Base-by-base conservation (phyloP, 2,888 invertebrate species). In the Uloborus plumipes region DNA sequence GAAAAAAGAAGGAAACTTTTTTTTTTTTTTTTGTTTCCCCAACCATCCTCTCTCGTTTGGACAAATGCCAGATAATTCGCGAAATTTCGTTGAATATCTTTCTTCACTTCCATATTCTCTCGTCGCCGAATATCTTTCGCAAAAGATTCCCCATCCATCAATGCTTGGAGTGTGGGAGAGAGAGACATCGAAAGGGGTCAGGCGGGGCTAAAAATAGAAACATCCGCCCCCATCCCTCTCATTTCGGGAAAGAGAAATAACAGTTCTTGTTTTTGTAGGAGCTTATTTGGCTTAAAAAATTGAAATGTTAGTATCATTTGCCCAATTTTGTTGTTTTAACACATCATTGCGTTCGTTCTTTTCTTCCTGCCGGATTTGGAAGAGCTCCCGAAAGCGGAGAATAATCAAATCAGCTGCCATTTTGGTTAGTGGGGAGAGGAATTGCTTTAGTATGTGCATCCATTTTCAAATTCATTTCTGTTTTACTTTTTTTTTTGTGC, bases 101-200 rank as follows among this genome's bases (percentile, higher is more conserved):
- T 20, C 47, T 18, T 31, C 39, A 47, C 18, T 18, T 4, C 14
- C 61, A 26, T 26, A 26, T 26, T 14, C 26, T 20, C 61, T 61
- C 61, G 61, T 14, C 39, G 39, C 62, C 47, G 39, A 16, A 62
- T 62, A 47, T 62, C 62, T 62, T n/a, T 62, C 47, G 18, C 15
- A 62, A 18, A 39, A 62, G 47, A 62, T 31, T 62, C 61, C 13
- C 26, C 47, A 62, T 62, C 39, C 62, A 62, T 39, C 62, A 58
- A 62, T 14, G 26, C 26, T 31, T 31, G 2, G 31, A 22, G 61
- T 31, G 16, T 2, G 9, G 11, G 9, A 26, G 13, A 58, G 15
- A 22, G 39, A 39, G 47, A 39, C 22, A 62, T 39, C 18, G 47
- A 62, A 58, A 11, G 62, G 62, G 61, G 47, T 39, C 62, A 39